Evolutionary conservation across 2,797 vertebrate species (phyloP), one percentile per base, ranked within the genome.

Genomic region (Halcyon smyrnensis): DNA sequence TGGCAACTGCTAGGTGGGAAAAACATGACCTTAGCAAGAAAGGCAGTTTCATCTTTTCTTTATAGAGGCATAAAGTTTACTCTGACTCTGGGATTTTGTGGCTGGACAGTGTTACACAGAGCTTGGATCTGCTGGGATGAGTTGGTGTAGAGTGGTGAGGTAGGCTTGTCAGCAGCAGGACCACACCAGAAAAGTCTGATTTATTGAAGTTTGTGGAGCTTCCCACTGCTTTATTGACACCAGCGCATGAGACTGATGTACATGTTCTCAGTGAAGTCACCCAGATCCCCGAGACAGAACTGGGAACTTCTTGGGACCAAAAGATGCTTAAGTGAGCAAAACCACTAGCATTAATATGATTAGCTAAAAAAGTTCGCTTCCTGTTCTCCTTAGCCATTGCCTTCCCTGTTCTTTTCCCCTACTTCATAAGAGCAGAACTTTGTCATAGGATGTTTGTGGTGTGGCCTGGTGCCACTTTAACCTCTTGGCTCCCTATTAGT

Each of bases 161-260:
- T 27, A 34, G 46, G 32, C 60, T 64, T 89, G 37, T 56, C 51
- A 70, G 56, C 48, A 63, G n/a, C 34, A 81, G 51, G 41, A 34
- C 56, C 34, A 10, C 51, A 30, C 13, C 27, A 54, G 53, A 68
- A 59, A 37, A 85, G 25, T 60, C 37, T 68, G 16, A 28, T 80
- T 65, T 80, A 23, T 9, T 87, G 41, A 50, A 46, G 41, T 73
- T 34, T 30, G 6, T 63, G 45, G 82, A 82, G 41, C 30, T 20
- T 68, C 32, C 23, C 8, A 4, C 63, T 5, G 2, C 48, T 91
- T 89, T 67, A 36, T 65, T 91, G 84, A 76, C 36, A 20, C 34
- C 0, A 0, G 12, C 0, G 0, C 0, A 0, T 54, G 36, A 60
- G 43, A 70, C 14, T 84, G 62, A 18, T 3, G 4, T 50, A 65